These are phyloP conservation scores for Drosophila mayaguana DNA, from an alignment of 2,888 invertebrate species.

Conservation along the genomic window DNA sequence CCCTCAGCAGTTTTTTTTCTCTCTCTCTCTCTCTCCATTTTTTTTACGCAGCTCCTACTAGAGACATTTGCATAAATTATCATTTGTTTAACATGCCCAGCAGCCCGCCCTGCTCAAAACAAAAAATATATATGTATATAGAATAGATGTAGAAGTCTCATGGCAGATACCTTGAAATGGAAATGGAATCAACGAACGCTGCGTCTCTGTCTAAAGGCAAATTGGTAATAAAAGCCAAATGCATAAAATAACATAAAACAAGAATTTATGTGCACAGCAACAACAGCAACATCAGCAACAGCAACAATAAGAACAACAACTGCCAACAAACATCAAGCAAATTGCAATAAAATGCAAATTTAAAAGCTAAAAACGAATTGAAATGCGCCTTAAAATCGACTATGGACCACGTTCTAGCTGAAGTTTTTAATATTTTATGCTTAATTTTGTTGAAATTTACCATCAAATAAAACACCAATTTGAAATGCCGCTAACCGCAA, in stretches of 20 bases:
- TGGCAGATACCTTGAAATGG: conserved; percentile 48
- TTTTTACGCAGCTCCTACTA: conserved; percentile 54
- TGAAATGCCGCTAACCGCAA: conserved; percentile 20
- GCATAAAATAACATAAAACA: conserved; percentile 78
- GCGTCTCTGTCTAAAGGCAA: conserved; percentile 47
- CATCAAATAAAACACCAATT: conserved; percentile 45
- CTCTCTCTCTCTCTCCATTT: conserved; percentile 17
- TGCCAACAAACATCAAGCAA: conserved; percentile 68
- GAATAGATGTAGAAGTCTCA: conserved; percentile 18
- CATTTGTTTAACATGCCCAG: conserved; percentile 77
- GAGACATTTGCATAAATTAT: conserved; percentile 83
- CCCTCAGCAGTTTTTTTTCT: conserved; percentile 64
- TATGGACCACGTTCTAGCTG: conserved; percentile 17
- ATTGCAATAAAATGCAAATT: conserved; percentile 81
- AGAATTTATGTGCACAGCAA: conserved; percentile 66
- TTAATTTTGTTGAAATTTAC: conserved; percentile 66
- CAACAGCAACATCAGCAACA: conserved; percentile 10
- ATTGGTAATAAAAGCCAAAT: conserved; percentile 76
- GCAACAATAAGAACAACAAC: conserved; percentile 9
- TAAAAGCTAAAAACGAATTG: conserved; percentile 51
- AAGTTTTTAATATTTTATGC: conserved; percentile 75
- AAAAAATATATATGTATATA: conserved; percentile 1
- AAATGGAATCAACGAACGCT: conserved; percentile 46
- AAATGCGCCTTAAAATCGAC: conserved; percentile 62
- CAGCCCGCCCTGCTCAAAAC: conserved; percentile 8